Evolutionary conservation across 2,888 invertebrate genomes (phyloP).

Genomic region (Urechis unicinctus): DNA sequence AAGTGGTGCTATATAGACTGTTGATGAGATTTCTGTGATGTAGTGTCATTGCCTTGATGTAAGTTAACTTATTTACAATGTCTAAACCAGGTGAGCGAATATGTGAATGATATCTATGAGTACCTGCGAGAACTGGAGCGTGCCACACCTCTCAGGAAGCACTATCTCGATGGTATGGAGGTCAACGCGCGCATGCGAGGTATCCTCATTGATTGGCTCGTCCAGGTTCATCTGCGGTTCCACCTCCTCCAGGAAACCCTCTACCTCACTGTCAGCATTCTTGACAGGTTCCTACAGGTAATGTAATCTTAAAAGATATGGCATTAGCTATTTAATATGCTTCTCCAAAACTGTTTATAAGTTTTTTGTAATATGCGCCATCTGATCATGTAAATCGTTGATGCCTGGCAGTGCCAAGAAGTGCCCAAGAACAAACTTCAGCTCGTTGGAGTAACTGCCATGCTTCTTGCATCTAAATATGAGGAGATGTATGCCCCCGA

Average conservation of each 20-base stretch:
- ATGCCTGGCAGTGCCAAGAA: not conserved
- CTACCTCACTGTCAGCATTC: slow-evolving; percentile 76
- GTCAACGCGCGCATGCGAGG: slow-evolving; percentile 80
- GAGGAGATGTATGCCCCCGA: slow-evolving; percentile 90
- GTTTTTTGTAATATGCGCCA: too few species aligned
- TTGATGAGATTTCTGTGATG: too few species aligned
- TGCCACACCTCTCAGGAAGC: slow-evolving; percentile 60
- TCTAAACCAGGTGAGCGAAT: too few species aligned
- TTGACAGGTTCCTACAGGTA: slow-evolving; percentile 84
- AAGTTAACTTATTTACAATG: too few species aligned
- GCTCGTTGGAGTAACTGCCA: slow-evolving; percentile 79
- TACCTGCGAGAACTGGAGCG: slow-evolving; percentile 73
- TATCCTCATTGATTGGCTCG: slow-evolving; percentile 87
- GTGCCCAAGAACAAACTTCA: slow-evolving; percentile 70
- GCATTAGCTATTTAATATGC: too few species aligned
- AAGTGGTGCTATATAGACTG: too few species aligned
- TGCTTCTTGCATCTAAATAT: slow-evolving; percentile 88
- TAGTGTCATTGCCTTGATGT: too few species aligned
- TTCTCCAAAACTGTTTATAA: not conserved
- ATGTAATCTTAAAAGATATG: too few species aligned
- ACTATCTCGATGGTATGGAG: slow-evolving; percentile 62
- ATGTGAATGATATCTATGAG: slow-evolving; percentile 81
- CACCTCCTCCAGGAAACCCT: slow-evolving; percentile 80
- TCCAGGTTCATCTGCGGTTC: slow-evolving; percentile 84
- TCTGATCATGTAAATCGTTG: too few species aligned